Base-by-base conservation (phyloP, 2,797 vertebrate species). In the Paratrypauchen microcephalus region DNA sequence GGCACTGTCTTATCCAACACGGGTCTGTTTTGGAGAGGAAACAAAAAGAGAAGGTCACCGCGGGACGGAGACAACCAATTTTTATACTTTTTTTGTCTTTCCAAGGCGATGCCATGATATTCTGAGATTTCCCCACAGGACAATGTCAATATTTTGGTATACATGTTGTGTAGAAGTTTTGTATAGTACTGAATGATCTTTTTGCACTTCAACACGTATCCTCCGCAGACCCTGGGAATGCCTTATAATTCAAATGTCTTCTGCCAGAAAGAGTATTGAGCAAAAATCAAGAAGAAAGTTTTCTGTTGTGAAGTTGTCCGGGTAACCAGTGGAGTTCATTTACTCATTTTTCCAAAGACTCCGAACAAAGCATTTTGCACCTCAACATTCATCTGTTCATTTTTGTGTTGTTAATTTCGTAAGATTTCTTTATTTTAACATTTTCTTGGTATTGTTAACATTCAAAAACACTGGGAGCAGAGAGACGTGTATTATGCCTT, bases 21-120 rank as follows among this genome's bases (percentile, higher is more conserved):
- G 91, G 90, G 91, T 90, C 86, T 87, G 84, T 83, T 87, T 73
- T 72, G 83, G 73, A 83, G 70, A 72, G 47, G 71, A 62, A 12
- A 13, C 4, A 62, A 21, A 55, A 65, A 60, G 77, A 78, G 68
- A 68, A 71, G 70, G 86, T 93, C 91, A 76, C 93, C 88, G 93
- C 94, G 55, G 94, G 93, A 89, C 94, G 91, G 93, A 83, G 92
- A 91, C 90, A 85, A 83, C 75, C 83, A 82, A 82, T 79, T 89
- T 90, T 90, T 89, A 74, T 90, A 88, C 84, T 72, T 82, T 87
- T 82, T 66, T 85, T n/a, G 82, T 76, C 71, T 81, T 82, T 83
- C 77, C 79, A 80, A 91, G 92, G 92, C 91, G 92, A 93, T 93
- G 94, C 93, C 93, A 95, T 89, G 90, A 88, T 90, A 78, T 89